A percentile compares a stretch with the other conserved stretches of the same genome.
Conservation (phyloP, 2,113 vertebrate species). For the Takifugu bimaculatus region DNA sequence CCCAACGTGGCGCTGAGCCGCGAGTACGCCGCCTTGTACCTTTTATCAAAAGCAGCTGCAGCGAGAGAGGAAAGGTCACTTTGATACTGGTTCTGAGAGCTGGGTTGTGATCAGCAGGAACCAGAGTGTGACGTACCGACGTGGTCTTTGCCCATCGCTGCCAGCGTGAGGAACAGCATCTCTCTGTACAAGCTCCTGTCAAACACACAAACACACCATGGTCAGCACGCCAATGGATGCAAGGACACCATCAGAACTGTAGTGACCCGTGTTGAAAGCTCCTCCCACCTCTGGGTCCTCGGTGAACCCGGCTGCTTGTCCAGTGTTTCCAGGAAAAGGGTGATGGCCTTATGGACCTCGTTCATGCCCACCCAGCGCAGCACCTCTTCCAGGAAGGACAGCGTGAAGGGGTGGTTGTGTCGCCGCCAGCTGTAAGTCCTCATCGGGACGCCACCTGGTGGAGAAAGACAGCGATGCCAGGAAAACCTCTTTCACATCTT, state of each 20-base stretch:
- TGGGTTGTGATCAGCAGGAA: neutral
- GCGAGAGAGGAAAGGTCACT: neutral
- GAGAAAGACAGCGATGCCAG: neutral
- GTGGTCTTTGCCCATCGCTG: conserved; percentile 88
- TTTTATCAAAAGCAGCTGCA: conserved; percentile 86
- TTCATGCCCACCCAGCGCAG: conserved; percentile 84
- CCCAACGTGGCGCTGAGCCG: conserved; percentile 79
- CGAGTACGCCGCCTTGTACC: conserved; percentile 81
- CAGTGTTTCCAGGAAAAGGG: conserved; percentile 81
- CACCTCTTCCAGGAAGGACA: conserved; percentile 84
- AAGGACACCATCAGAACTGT: too few relatives aligned
- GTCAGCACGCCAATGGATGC: too few relatives aligned
- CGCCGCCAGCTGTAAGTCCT: conserved; percentile 73
- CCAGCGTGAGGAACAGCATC: conserved; percentile 87
- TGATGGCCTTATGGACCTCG: conserved; percentile 88
- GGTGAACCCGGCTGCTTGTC: conserved; percentile 58
- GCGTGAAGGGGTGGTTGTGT: conserved; percentile 79
- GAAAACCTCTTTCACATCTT: too few relatives aligned
- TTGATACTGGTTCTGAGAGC: too few relatives aligned
- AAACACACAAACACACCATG: neutral
- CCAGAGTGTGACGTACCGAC: conserved; percentile 66
- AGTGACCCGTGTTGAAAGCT: too few relatives aligned
- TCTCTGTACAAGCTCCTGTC: conserved; percentile 88
- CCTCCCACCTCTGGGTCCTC: conserved; percentile 65
- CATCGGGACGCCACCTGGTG: conserved; percentile 69